These are phyloP conservation scores for Rattus rattus DNA, from an alignment of 2,113 vertebrate genomes.

Conservation along the genomic window DNA sequence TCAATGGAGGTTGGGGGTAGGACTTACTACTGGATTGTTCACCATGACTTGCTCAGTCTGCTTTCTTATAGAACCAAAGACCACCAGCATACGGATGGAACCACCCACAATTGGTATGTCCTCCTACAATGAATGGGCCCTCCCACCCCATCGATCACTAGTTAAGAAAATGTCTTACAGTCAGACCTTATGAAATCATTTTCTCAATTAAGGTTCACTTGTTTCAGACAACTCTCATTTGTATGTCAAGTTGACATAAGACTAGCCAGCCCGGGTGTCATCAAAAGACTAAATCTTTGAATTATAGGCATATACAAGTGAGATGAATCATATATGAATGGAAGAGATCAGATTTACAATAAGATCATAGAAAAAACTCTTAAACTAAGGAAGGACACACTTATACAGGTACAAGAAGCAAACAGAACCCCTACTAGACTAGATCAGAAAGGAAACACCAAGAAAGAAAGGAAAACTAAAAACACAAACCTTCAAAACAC, in stretches of 20 bases:
- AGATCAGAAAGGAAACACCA: not conserved
- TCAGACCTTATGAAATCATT: not conserved
- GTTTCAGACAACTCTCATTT: not conserved
- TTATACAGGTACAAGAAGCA: not conserved
- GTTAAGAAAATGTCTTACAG: not conserved
- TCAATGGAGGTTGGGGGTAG: no score
- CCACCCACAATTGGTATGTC: no score
- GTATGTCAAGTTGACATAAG: not conserved
- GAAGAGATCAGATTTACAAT: not conserved
- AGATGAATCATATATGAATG: not conserved
- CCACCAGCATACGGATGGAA: no score
- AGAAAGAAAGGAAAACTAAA: not conserved
- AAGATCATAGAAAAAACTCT: not conserved
- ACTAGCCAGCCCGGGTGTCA: not conserved
- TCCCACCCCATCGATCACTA: no score
- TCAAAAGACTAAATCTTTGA: not conserved
- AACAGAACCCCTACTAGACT: not conserved
- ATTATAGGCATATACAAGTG: not conserved
- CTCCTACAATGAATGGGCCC: not conserved
- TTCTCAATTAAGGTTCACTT: not conserved
- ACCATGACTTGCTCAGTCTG: no score
- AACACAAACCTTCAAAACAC: not conserved
- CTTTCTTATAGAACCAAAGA: no score
- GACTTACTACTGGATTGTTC: no score
- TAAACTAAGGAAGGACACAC: not conserved